Percentiles rank a stretch among this genome's conserved stretches.
Conservation (phyloP, 30 jellyfish, hydroid and myxozoan genomes). For the Aurelia sp. region DNA sequence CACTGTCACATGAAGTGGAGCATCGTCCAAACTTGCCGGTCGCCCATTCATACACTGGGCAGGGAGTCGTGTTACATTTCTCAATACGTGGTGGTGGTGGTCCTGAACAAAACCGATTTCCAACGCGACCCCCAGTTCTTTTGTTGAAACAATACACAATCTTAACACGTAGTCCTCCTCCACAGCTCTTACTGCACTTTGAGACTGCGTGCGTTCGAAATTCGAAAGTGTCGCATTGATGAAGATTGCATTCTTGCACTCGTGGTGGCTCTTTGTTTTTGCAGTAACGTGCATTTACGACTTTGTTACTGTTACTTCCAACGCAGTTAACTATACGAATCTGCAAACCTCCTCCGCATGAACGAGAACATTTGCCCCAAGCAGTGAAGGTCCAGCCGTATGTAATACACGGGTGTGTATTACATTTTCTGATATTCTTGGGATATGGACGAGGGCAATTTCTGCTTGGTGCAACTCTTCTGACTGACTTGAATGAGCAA, state of each 20-base stretch:
- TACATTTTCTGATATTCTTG: conserved; percentile 36
- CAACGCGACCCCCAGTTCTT: conserved; percentile 65
- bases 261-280: conserved; percentile 36
- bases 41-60: conserved; percentile 90
- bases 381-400: conserved; percentile 71
- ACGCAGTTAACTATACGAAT: conserved; percentile 60
- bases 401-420: conserved; percentile 57
- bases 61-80: conserved; percentile 70
- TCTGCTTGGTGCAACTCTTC: conserved; percentile 29
- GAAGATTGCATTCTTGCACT: conserved; percentile 65
- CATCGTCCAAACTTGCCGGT: conserved; percentile 69
- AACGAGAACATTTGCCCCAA: conserved; percentile 79
- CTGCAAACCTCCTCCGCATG: conserved; percentile 89
- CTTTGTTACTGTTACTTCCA: conserved; percentile 22
- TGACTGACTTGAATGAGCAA: conserved; percentile 39
- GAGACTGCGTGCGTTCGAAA: conserved; percentile 67
- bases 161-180: conserved; percentile 83
- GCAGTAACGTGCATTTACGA: conserved; percentile 50
- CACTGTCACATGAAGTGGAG: conserved; percentile 89
- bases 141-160: conserved; percentile 78
- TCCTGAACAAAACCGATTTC: conserved; percentile 77
- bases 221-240: conserved; percentile 77
- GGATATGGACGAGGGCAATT: conserved; percentile 79
- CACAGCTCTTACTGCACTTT: conserved; percentile 86
- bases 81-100: conserved; percentile 89